Conservation (phyloP, 2,888 invertebrate genomes). For the Lathronympha strigana region DNA sequence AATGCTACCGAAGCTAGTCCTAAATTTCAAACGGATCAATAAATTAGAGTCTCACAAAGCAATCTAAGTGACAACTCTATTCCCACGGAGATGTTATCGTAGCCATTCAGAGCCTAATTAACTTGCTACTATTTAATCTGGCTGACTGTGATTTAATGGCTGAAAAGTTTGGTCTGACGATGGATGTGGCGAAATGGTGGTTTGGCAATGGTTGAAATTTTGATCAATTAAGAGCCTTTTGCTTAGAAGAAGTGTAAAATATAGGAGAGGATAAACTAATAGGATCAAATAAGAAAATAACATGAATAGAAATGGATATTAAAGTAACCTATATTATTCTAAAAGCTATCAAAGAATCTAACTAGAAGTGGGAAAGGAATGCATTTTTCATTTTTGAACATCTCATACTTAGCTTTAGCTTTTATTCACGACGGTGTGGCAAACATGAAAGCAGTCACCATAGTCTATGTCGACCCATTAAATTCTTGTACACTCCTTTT, state of each 20-base stretch:
- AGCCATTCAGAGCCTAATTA: constrained; percentile 40
- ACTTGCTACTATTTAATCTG: constrained; percentile 40
- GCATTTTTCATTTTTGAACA: too few relatives aligned
- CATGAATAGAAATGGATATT: too few relatives aligned
- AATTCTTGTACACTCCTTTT: too few relatives aligned
- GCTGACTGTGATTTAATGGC: constrained; percentile 31
- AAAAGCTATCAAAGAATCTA: too few relatives aligned
- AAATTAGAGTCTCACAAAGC: constrained; percentile 29
- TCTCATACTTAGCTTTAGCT: too few relatives aligned
- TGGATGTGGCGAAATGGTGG: constrained; percentile 17
- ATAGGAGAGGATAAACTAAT: too few relatives aligned
- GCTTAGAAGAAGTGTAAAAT: neutral
- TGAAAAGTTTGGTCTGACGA: constrained; percentile 1
- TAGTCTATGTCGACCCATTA: too few relatives aligned
- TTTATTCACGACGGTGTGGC: too few relatives aligned
- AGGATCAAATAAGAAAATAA: too few relatives aligned
- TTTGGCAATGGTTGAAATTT: neutral
- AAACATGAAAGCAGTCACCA: too few relatives aligned
- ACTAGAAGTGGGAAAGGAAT: too few relatives aligned
- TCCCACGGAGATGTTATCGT: constrained; percentile 41
- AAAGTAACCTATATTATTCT: too few relatives aligned
- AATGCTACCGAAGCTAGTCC: neutral
- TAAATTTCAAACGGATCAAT: constrained; percentile 26
- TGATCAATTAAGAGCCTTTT: neutral
- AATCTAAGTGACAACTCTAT: constrained; percentile 40